Evolutionary conservation across 2,888 invertebrate genomes (phyloP).

Genomic region (Eristalis pertinax): DNA sequence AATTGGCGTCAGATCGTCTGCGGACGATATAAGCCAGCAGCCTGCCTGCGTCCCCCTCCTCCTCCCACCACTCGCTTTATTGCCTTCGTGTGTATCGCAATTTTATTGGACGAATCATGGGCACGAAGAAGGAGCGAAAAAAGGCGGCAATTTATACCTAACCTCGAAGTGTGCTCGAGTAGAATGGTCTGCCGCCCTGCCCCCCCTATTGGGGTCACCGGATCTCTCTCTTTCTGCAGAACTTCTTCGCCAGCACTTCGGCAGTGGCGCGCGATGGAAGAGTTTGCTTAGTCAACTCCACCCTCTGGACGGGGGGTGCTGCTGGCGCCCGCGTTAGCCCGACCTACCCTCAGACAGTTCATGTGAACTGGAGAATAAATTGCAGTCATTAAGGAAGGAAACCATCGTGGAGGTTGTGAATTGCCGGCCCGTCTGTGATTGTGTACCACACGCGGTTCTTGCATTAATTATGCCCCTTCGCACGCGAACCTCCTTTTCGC

Average conservation of each 20-base stretch:
- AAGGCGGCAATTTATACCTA: slow-evolving; percentile 28
- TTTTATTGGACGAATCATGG: slow-evolving; percentile 24
- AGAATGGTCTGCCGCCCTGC: slow-evolving; percentile 7
- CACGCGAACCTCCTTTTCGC: slow-evolving; percentile 41
- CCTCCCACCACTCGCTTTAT: background rate
- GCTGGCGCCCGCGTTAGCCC: background rate
- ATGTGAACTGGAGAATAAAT: slow-evolving; percentile 56
- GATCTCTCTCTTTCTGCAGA: slow-evolving; percentile 33
- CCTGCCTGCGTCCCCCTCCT: background rate
- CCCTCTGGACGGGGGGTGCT: background rate
- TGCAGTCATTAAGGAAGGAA: slow-evolving; percentile 63
- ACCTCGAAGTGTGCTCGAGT: background rate
- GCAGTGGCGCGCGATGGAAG: background rate
- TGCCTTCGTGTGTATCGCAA: slow-evolving; percentile 43
- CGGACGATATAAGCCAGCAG: slow-evolving; percentile 46
- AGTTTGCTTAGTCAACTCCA: slow-evolving; percentile 28
- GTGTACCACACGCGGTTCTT: slow-evolving; percentile 29
- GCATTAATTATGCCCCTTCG: slow-evolving; percentile 46
- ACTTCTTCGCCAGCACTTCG: slow-evolving; percentile 5
- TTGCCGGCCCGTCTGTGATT: slow-evolving; percentile 30
- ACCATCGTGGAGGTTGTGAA: slow-evolving; percentile 16
- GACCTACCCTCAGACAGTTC: slow-evolving; percentile 46
- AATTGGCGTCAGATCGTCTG: slow-evolving; percentile 66
- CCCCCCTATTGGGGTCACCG: slow-evolving; percentile 61
- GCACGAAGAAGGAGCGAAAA: slow-evolving; percentile 15